A percentile compares a stretch with the other conserved stretches of the same genome.
Evolutionary conservation across 2,888 invertebrate species (phyloP).

Genomic region (Heteromyza rotundicornis): DNA sequence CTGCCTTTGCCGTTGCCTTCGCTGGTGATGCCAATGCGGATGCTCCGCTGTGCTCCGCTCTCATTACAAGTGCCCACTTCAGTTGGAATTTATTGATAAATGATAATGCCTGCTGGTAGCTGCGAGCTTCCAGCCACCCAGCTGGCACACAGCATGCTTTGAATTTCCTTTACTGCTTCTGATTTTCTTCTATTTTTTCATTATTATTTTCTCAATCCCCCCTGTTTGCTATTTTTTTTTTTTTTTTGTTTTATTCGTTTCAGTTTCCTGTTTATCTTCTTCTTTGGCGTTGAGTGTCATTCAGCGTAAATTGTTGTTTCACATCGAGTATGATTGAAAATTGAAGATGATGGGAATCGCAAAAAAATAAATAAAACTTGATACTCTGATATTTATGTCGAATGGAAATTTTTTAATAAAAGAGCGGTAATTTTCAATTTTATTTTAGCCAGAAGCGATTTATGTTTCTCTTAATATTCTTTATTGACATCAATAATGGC

Average conservation of each 20-base stretch:
- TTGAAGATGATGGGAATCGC: conserved; percentile 27
- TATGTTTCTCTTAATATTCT: too few relatives aligned
- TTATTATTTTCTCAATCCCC: background rate
- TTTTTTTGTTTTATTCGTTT: background rate
- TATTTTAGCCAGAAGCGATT: too few relatives aligned
- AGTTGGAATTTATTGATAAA: conserved; percentile 49
- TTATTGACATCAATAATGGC: too few relatives aligned
- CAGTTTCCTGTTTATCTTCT: conserved; percentile 30
- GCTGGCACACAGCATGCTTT: conserved; percentile 25
- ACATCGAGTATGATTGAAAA: conserved; percentile 57
- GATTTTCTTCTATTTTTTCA: background rate
- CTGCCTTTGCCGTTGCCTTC: too few relatives aligned
- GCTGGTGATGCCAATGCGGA: too few relatives aligned
- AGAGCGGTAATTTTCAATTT: too few relatives aligned
- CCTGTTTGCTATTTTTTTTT: conserved; percentile 2
- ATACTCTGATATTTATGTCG: too few relatives aligned
- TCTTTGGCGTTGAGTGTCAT: conserved; percentile 51
- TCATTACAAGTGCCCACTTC: too few relatives aligned
- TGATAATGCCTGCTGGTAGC: conserved; percentile 40
- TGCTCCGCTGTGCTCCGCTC: too few relatives aligned
- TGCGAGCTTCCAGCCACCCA: conserved; percentile 17
- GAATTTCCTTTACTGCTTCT: conserved; percentile 18
- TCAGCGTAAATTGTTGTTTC: conserved; percentile 59
- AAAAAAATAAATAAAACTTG: too few relatives aligned
- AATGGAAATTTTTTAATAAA: too few relatives aligned